A percentile compares a stretch with the other conserved stretches of the same genome.
Evolutionary conservation across 1,140 invertebrate species (phyloP).

Genomic region (Bursaphelenchus mucronatus): DNA sequence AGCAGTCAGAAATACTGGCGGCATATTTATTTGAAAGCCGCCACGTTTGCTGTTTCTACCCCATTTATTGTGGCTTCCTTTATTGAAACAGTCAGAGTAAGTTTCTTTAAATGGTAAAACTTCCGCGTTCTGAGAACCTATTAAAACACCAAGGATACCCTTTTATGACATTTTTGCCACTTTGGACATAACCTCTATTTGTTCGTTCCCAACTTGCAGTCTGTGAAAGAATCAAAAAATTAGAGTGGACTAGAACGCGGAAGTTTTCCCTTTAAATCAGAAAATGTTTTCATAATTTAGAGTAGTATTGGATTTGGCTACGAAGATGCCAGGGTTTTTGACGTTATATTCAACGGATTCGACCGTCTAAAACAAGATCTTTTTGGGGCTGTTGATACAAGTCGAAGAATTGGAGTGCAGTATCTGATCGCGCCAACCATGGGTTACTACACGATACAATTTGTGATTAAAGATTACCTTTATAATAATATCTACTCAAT

Average conservation of each 20-base stretch:
- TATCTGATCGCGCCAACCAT: constrained; percentile 32
- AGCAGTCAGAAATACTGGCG: constrained; percentile 43
- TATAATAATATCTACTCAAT: constrained; percentile 36
- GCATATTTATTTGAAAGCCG: constrained; percentile 37
- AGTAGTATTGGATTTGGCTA: constrained; percentile 12
- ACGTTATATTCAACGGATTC: constrained; percentile 33
- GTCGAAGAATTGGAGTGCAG: constrained; percentile 29
- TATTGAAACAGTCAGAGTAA: constrained; percentile 40
- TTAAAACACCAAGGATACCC: too few relatives aligned
- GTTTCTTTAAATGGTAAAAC: too few relatives aligned
- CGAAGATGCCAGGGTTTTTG: constrained; percentile 31
- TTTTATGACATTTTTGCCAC: too few relatives aligned
- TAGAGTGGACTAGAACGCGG: not conserved
- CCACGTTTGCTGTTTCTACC: constrained; percentile 28
- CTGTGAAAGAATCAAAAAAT: too few relatives aligned
- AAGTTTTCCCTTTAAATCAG: not conserved
- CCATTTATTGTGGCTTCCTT: constrained; percentile 44
- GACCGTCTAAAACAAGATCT: constrained; percentile 37
- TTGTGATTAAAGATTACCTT: constrained; percentile 28
- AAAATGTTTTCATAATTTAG: constrained; percentile 7
- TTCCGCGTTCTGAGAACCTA: too few relatives aligned
- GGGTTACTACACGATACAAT: constrained; percentile 30
- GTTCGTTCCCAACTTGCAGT: too few relatives aligned
- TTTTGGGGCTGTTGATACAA: constrained; percentile 32
- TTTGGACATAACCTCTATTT: too few relatives aligned